Evolutionary conservation across 2,888 invertebrate species (phyloP), one percentile per base, ranked within the genome.

Genomic region (Itoplectis maculator): DNA sequence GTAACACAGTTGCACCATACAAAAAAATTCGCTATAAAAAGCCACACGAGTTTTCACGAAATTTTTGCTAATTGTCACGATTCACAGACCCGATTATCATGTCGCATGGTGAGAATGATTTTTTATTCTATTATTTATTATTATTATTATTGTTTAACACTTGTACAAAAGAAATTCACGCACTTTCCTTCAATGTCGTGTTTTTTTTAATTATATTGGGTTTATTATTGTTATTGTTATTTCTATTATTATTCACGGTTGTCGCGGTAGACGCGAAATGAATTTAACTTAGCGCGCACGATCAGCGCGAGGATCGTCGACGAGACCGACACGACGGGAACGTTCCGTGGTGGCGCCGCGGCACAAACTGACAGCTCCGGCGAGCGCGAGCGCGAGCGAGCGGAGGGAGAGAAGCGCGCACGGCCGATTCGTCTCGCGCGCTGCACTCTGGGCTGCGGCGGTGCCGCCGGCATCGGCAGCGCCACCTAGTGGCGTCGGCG

Each of bases 291-390:
- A n/a, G 56, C 45, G 35, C 66, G 37, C 13, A 61, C 76, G 75
- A 65, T 29, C 29, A 5, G 5, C 29, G 29, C 29, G 29, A 29
- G 29, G 29, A 29, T 2, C 29, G 29, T 29, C 29, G 83, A 77
- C 83, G 83, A 54, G 49, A 70, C 23, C 37, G 69, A 73, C n/a
- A 80, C 76, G 68, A 20, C 76, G 63, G 79, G 79, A n/a, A 86
- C 86, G 77, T 86, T 86, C 86, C 89, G 89, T 89, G 88, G 89
- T 91, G 91, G 90, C 92, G 91, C 90, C 91, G 90, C 92, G 92
- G 92, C 92, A 92, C 90, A 89, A 89, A 92, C 92, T 92, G 92
- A 91, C 92, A 90, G 90, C 82, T 88, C 86, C 87, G 87, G 86
- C 56, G 73, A 85, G 87, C 86, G 35, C 79, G 76, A 69, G 73